phyloP scores from a whole-genome alignment of 2,113 vertebrate genomes.

The Seriola dumerili region DNA sequence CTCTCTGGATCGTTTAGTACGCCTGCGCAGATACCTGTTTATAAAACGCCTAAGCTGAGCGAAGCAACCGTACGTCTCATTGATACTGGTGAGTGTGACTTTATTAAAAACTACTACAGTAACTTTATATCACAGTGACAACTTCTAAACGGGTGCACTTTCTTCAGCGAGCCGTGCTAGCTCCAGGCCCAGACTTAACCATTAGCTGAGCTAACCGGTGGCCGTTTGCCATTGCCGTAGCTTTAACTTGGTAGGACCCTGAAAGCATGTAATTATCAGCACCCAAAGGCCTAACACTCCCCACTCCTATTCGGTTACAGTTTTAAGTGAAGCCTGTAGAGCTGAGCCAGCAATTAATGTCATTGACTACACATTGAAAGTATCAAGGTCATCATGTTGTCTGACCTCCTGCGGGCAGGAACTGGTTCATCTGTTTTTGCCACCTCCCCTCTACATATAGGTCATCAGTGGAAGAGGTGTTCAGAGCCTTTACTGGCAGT shows the following conservation, averaged over 20 bases:
- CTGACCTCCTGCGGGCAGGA: not conserved
- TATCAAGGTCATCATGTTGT: conserved; percentile 36
- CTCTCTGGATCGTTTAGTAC: conserved; percentile 11
- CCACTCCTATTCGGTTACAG: fast-evolving
- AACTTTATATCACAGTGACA: not conserved
- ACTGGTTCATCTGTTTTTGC: not conserved
- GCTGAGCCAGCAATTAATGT: not conserved
- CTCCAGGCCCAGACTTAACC: not conserved
- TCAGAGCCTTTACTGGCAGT: too few relatives aligned
- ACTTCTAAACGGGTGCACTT: not conserved
- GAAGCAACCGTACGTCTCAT: not conserved
- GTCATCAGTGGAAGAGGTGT: not conserved
- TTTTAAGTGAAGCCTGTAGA: not conserved
- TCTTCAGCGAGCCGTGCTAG: fast-evolving
- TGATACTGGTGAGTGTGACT: conserved; percentile 47
- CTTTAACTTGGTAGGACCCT: not conserved
- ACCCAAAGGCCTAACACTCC: fast-evolving
- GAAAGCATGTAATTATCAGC: not conserved
- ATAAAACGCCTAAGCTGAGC: not conserved
- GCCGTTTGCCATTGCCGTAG: too few relatives aligned
- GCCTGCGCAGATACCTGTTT: conserved; percentile 43
- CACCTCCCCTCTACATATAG: not conserved
- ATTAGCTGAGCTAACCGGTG: not conserved
- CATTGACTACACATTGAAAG: not conserved
- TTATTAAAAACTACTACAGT: not conserved